Evolutionary conservation across 2,113 vertebrate species (phyloP).

Genomic region (Felis catus): F.catus_Fca126_mat1.0 CM031413.1:113500501-113501000

Average conservation of each 20-base stretch:
- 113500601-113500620: slow-evolving; percentile 99
- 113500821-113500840: slow-evolving; percentile 92
- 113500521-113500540: slow-evolving; percentile 98
- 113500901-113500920: slow-evolving; percentile 98
- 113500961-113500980: slow-evolving; percentile 92
- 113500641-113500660: slow-evolving; percentile 99
- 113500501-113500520: slow-evolving; percentile 93
- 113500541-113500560: slow-evolving; percentile 98
- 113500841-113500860: slow-evolving; percentile 95
- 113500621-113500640: slow-evolving; percentile 99
- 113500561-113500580: slow-evolving; percentile 97
- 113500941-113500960: slow-evolving; percentile 91
- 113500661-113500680: slow-evolving; percentile 99
- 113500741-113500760: slow-evolving; percentile 97
- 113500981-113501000: slow-evolving; percentile 98
- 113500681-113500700: slow-evolving; percentile 97
- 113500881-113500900: slow-evolving; percentile 93
- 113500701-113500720: slow-evolving; percentile 97
- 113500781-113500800: slow-evolving; percentile 78
- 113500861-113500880: slow-evolving; percentile 94
- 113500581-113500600: slow-evolving; percentile 89
- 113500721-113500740: slow-evolving; percentile 96
- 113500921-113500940: slow-evolving; percentile 90
- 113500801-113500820: slow-evolving; percentile 75
- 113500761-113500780: slow-evolving; percentile 87